Evolutionary conservation across 2,113 vertebrate species (phyloP).

Genomic region (Colius striatus): DNA sequence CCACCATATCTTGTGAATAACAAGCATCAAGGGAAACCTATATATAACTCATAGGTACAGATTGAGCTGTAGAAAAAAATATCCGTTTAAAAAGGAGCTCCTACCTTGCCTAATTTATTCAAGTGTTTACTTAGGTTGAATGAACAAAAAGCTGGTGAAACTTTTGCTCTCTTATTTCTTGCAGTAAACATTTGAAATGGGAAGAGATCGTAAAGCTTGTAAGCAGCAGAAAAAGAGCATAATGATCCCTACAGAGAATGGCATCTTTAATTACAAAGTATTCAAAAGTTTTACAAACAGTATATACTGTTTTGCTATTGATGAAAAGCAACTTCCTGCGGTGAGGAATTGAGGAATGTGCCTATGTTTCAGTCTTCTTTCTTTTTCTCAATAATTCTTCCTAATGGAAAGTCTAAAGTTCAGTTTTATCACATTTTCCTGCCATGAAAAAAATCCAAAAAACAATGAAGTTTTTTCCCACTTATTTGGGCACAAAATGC

Average conservation of each 20-base stretch:
- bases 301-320: background rate
- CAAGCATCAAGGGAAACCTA: background rate
- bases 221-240: background rate
- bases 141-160: background rate
- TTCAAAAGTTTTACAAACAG: background rate
- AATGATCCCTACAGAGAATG: background rate
- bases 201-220: background rate
- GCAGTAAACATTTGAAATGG: background rate
- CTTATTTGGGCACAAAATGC: background rate
- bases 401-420: background rate
- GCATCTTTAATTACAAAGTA: background rate
- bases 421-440: background rate
- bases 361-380: background rate
- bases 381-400: background rate
- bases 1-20: background rate
- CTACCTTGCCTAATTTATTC: background rate
- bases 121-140: background rate
- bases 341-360: background rate
- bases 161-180: background rate
- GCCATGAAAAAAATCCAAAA: background rate
- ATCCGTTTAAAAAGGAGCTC: background rate
- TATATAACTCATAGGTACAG: background rate
- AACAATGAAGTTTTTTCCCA: background rate
- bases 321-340: background rate
- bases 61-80: background rate